Conservation (phyloP, 2,888 invertebrate genomes). For the Polyommatus icarus region DNA sequence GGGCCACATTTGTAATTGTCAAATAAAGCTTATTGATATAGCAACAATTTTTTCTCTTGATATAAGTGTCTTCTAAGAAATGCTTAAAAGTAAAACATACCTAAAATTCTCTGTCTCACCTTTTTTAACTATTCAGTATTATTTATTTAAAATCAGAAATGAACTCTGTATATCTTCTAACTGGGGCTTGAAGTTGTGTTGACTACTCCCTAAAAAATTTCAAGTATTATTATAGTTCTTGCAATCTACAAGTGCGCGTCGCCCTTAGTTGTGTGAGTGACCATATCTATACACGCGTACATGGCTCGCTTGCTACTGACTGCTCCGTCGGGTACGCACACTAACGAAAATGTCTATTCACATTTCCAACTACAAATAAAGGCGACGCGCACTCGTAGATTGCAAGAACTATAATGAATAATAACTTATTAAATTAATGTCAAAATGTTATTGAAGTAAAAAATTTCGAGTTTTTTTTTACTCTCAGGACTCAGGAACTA, state of each 20-base stretch:
- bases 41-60: conserved; percentile 56
- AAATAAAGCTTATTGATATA: conserved; percentile 50
- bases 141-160: conserved; percentile 56
- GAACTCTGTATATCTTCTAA: conserved; percentile 71
- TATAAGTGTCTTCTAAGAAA: neutral
- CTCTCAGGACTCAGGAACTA: neutral
- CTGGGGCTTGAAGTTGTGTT: conserved; percentile 58
- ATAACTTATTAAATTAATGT: conserved; percentile 11
- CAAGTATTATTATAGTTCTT: conserved; percentile 45
- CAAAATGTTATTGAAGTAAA: neutral
- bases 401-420: no score
- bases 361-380: no score
- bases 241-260: no score
- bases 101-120: conserved; percentile 30
- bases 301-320: no score
- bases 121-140: conserved; percentile 40
- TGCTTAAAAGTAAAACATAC: conserved; percentile 50
- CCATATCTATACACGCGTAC: no score
- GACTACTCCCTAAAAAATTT: conserved; percentile 45
- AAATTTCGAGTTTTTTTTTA: neutral
- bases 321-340: no score
- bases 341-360: no score
- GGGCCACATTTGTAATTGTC: conserved; percentile 43
- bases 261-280: no score
- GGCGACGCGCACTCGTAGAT: no score